Conservation (phyloP, 2,797 vertebrate genomes). For the Calcarius lapponicus region DNA sequence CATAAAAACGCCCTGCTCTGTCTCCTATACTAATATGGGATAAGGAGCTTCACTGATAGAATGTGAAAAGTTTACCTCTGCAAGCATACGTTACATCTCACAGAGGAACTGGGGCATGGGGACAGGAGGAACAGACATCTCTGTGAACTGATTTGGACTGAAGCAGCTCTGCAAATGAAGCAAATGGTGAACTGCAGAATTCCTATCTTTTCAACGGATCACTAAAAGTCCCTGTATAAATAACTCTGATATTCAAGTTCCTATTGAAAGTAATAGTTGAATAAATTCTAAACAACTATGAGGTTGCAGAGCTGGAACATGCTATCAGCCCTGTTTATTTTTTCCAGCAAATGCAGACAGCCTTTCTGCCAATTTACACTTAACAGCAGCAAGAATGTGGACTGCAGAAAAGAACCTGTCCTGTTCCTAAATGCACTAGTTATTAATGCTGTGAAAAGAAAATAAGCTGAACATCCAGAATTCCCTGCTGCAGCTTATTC, state of each 20-base stretch:
- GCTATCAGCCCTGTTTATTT: background rate
- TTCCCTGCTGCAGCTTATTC: background rate
- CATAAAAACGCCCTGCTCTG: conserved; percentile 6
- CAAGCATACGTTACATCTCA: conserved; percentile 19
- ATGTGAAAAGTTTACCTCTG: conserved; percentile 58
- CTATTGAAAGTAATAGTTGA: conserved; percentile 38
- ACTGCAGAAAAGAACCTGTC: background rate
- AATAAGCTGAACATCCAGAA: background rate
- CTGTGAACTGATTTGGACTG: conserved; percentile 33
- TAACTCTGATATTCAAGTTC: conserved; percentile 36
- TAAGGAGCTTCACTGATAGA: background rate
- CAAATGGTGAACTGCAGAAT: conserved; percentile 38
- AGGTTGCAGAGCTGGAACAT: background rate
- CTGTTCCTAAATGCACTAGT: background rate
- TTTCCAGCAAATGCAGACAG: background rate
- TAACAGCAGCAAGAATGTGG: background rate
- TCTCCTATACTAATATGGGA: background rate
- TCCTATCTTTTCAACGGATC: conserved; percentile 27
- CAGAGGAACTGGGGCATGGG: background rate
- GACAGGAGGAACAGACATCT: background rate
- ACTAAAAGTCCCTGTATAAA: conserved; percentile 55
- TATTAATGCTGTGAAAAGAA: background rate
- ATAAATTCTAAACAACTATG: conserved; percentile 34
- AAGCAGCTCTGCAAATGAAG: conserved; percentile 64
- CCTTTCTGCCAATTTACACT: conserved; percentile 1